Conservation (phyloP, 2,113 vertebrate genomes). For the Hippotragus niger region DNA sequence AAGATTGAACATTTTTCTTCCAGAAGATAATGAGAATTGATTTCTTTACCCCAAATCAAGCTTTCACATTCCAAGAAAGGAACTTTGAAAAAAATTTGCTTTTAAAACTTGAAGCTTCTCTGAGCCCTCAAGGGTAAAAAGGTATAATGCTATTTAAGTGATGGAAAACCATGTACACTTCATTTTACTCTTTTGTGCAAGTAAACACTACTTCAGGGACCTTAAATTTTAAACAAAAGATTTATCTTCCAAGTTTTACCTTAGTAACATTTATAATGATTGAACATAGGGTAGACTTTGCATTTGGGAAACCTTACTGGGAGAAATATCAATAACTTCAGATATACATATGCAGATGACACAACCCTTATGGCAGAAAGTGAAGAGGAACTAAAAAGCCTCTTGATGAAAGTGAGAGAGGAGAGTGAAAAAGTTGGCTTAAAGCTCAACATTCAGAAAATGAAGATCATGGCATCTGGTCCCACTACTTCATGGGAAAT, state of each 20-base stretch:
- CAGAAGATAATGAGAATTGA: conserved; percentile 50
- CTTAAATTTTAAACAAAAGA: not conserved
- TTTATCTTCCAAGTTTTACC: not conserved
- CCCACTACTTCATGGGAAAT: not conserved
- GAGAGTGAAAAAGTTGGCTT: not conserved
- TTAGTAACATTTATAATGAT: not conserved
- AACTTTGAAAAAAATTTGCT: not conserved
- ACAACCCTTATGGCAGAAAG: not conserved
- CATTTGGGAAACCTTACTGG: not conserved
- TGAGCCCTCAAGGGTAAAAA: not conserved
- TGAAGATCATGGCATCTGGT: too few species aligned
- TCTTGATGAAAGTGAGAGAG: not conserved
- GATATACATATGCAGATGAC: not conserved
- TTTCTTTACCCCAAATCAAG: conserved; percentile 1
- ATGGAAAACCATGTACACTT: not conserved
- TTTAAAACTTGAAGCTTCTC: conserved; percentile 34
- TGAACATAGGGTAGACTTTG: not conserved
- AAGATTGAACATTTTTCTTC: conserved; percentile 37
- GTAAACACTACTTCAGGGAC: conserved; percentile 18
- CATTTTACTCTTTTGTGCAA: conserved; percentile 11
- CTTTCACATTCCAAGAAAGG: not conserved
- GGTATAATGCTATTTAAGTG: not conserved
- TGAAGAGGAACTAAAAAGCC: not conserved
- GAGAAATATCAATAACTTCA: not conserved
- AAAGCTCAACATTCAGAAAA: not conserved